Evolutionary conservation across 92 coral and sea anemone species (phyloP), one percentile per base, ranked within the genome.

Genomic region (Plumapathes pennacea): DNA sequence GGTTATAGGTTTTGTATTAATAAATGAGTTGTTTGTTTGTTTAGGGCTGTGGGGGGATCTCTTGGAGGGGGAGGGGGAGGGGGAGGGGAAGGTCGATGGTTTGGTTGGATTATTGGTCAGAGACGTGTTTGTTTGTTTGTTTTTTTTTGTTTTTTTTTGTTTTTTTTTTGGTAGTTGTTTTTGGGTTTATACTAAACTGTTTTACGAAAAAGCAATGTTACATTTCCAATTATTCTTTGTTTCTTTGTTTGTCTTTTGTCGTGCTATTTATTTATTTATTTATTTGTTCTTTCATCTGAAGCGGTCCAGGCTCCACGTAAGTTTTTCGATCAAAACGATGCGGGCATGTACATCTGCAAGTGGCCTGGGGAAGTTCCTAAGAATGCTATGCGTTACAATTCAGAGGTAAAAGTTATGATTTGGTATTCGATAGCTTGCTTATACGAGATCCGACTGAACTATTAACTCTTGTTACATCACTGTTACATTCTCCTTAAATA

Each of bases 311-410:
- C 37, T 0, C 97, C 97, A 19, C 77, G 97, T 30, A 40, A 41
- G 10, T 89, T 85, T 43, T 89, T 89, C 30, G 97, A 89, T 67
- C 73, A 80, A 53, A 82, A 92, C 2, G 97, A 89, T 50, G 85
- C 92, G 32, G 97, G 97, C 26, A 23, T 89, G 69, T 59, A 49
- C 41, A 72, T 85, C 10, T 61, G 85, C 54, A 68, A 59, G 34
- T 89, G 81, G 82, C 86, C 87, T n/a, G 75, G 51, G 3, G 18
- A 31, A 20, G 31, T 47, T 28, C 97, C 97, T 13, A 24, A 41
- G 12, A 14, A 61, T 29, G 92, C 97, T 2, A 28, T 89, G n/a
- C 52, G 28, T 13, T 89, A 89, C 53, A 61, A 68, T 31, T 63
- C 60, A 19, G 97, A 89, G 97, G 97, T 86, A n/a, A n/a, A n/a